Conservation (phyloP, 2,113 vertebrate genomes). For the Pantherophis guttatus region DNA sequence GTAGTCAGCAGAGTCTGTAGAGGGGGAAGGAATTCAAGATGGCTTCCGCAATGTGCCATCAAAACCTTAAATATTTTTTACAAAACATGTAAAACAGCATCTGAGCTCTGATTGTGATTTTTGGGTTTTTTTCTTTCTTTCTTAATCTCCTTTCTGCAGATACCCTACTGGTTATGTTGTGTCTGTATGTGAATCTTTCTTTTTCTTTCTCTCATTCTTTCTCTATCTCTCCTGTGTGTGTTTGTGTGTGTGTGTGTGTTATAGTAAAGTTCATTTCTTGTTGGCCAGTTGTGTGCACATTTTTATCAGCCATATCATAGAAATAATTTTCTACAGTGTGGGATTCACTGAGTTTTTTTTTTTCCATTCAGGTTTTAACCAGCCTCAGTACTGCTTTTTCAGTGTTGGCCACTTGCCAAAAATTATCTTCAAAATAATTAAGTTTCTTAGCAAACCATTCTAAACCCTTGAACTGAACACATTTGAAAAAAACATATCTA, state of each 20-base stretch:
- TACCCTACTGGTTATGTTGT: neutral
- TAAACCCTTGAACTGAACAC: neutral
- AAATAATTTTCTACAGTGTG: neutral
- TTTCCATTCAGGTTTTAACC: neutral
- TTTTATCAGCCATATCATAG: neutral
- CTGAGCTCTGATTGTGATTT: neutral
- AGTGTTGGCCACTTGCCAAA: neutral
- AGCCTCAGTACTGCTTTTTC: neutral
- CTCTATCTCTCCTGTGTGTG: neutral
- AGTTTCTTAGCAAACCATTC: neutral
- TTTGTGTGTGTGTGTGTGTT: neutral
- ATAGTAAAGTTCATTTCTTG: too few species aligned
- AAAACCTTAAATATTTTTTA: neutral
- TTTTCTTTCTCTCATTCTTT: neutral
- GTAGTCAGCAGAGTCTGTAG: neutral
- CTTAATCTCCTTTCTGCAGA: neutral
- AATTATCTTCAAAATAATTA: neutral
- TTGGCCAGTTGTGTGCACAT: neutral
- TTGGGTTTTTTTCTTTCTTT: too few species aligned
- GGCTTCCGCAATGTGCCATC: neutral
- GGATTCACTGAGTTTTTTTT: neutral
- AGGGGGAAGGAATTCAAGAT: neutral
- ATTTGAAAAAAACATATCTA: too few species aligned
- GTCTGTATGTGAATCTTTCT: neutral
- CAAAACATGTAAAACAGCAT: neutral